phyloP scores from a whole-genome alignment of 2,113 vertebrate genomes.

The Hippocampus abdominalis region DNA sequence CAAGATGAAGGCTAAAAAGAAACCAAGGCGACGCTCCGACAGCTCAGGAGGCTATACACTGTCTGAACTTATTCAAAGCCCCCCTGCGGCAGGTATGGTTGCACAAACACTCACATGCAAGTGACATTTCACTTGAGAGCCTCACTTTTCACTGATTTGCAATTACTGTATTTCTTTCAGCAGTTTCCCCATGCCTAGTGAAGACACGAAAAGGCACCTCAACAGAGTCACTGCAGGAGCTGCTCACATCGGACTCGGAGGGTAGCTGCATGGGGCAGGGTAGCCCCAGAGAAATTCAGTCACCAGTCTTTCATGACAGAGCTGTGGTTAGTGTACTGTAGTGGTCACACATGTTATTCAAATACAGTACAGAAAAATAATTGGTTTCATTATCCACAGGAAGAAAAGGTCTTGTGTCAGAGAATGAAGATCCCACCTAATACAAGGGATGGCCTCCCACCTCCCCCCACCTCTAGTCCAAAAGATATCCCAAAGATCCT shows the following conservation, averaged over 20 bases:
- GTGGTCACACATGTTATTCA: background rate
- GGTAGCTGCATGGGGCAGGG: constrained; percentile 84
- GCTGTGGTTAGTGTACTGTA: constrained; percentile 68
- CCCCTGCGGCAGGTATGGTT: constrained; percentile 76
- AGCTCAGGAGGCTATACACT: constrained; percentile 95
- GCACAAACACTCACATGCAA: background rate
- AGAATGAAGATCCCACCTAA: constrained; percentile 60
- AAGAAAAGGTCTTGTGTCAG: constrained; percentile 68
- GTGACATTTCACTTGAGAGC: no score
- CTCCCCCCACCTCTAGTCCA: constrained; percentile 71
- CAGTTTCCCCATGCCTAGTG: constrained; percentile 66
- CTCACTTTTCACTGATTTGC: background rate
- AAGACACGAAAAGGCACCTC: constrained; percentile 83
- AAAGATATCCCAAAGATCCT: constrained; percentile 70
- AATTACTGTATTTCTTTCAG: constrained; percentile 24
- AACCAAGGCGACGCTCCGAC: constrained; percentile 85
- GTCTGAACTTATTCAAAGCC: constrained; percentile 91
- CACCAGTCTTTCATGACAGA: constrained; percentile 82
- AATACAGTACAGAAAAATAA: background rate
- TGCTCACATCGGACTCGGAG: constrained; percentile 93
- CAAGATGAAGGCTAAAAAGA: constrained; percentile 92
- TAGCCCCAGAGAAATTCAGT: constrained; percentile 89
- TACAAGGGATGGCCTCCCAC: constrained; percentile 65
- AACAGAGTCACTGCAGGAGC: constrained; percentile 88
- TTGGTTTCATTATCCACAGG: constrained; percentile 43